Evolutionary conservation across 1,140 invertebrate genomes (phyloP).

Genomic region (Propsilocerus akamusi): DNA sequence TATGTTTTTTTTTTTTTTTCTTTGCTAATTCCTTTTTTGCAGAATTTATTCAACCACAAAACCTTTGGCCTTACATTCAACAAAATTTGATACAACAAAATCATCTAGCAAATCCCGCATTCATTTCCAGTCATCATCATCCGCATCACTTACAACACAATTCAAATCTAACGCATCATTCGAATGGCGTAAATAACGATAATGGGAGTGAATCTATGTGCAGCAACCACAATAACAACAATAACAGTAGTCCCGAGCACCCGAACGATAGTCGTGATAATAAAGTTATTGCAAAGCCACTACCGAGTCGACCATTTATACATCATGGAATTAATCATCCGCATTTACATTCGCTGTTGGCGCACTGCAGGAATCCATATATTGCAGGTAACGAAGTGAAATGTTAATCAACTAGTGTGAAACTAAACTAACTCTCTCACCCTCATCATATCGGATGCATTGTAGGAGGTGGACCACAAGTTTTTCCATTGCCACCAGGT

Average conservation of each 20-base stretch:
- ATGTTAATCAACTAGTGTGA: neutral
- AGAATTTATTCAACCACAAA: constrained; percentile 26
- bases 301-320: constrained; percentile 30
- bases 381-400: constrained; percentile 26
- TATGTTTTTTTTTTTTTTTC: constrained; percentile 6
- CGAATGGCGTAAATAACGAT: neutral
- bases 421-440: neutral
- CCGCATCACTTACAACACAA: constrained; percentile 12
- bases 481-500: constrained; percentile 41
- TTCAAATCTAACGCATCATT: neutral
- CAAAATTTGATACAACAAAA: constrained; percentile 23
- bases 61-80: constrained; percentile 26
- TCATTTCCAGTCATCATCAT: constrained; percentile 14
- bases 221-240: constrained; percentile 6
- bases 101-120: neutral
- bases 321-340: constrained; percentile 26
- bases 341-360: constrained; percentile 24
- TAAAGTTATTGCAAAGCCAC: constrained; percentile 30
- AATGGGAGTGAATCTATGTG: neutral
- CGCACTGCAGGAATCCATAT: constrained; percentile 32
- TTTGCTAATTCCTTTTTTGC: constrained; percentile 6
- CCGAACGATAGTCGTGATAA: constrained; percentile 9
- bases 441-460: constrained; percentile 3
- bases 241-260: constrained; percentile 9
- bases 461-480: constrained; percentile 26